These are phyloP conservation scores for Prosapia bicincta DNA, from an alignment of 2,888 invertebrate genomes.

Conservation along the genomic window DNA sequence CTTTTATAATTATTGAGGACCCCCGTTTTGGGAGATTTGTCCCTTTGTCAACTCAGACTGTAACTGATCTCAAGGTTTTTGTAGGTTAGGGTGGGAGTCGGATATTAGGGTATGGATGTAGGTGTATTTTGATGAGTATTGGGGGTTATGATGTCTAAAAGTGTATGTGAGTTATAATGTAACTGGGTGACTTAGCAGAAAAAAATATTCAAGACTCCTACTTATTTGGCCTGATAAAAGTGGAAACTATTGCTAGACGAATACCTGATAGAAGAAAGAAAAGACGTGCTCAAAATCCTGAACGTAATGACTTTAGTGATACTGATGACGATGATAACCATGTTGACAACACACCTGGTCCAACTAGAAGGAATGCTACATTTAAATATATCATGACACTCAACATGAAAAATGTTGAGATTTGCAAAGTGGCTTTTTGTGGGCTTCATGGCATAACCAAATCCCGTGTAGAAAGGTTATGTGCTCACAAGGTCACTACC, in stretches of 20 bases:
- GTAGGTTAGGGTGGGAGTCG: no score
- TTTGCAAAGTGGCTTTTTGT: neutral
- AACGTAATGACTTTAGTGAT: neutral
- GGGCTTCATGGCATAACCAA: neutral
- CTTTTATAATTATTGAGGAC: no score
- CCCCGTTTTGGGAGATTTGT: no score
- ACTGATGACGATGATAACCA: neutral
- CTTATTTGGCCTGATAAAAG: neutral
- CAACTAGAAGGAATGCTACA: neutral
- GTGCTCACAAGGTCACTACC: neutral
- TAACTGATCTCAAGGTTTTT: no score
- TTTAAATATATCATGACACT: neutral
- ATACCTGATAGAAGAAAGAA: neutral
- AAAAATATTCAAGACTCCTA: slow-evolving; percentile 18
- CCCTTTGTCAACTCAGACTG: no score
- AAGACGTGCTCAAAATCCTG: no score
- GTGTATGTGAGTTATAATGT: no score
- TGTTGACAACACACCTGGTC: neutral
- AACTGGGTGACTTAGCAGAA: neutral
- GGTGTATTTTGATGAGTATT: no score
- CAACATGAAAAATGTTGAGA: neutral
- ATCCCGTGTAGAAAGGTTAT: neutral
- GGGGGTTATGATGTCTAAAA: no score
- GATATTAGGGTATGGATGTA: no score
- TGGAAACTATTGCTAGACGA: neutral